These are phyloP conservation scores for Neofelis nebulosa DNA, from an alignment of 2,113 vertebrate genomes.

Conservation along the genomic window DNA sequence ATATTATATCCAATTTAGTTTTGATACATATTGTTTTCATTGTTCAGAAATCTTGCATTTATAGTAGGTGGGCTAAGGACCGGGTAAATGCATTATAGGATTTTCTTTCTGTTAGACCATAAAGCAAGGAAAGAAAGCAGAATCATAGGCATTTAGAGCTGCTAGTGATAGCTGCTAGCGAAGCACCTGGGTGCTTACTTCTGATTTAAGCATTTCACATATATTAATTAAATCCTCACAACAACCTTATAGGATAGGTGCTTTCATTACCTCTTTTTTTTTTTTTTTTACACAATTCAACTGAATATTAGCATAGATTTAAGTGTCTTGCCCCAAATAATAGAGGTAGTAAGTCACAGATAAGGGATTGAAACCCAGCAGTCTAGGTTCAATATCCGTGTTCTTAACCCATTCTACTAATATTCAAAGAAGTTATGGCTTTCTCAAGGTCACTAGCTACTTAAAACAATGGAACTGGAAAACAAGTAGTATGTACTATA, in stretches of 20 bases:
- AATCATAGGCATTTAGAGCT: slow-evolving; percentile 22
- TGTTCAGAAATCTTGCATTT: background rate
- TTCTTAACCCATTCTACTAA: background rate
- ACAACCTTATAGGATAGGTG: background rate
- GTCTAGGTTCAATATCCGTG: background rate
- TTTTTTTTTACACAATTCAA: background rate
- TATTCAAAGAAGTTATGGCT: background rate
- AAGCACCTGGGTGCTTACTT: background rate
- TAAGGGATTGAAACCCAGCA: background rate
- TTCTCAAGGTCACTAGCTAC: background rate
- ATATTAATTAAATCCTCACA: background rate
- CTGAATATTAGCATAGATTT: background rate
- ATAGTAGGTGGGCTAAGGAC: background rate
- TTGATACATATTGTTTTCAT: background rate
- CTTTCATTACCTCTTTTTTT: background rate
- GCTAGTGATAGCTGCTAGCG: background rate
- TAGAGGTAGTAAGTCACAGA: background rate
- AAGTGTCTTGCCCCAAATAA: background rate
- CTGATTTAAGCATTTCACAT: background rate
- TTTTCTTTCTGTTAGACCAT: background rate
- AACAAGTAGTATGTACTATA: background rate
- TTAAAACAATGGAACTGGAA: background rate
- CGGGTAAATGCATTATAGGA: background rate
- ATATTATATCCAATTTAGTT: background rate
- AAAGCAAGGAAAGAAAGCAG: background rate